Percentiles rank a stretch among this genome's conserved stretches.
These are phyloP conservation scores for Mylabris phalerata DNA, from an alignment of 1,140 invertebrate genomes.

Conservation along the genomic window DNA sequence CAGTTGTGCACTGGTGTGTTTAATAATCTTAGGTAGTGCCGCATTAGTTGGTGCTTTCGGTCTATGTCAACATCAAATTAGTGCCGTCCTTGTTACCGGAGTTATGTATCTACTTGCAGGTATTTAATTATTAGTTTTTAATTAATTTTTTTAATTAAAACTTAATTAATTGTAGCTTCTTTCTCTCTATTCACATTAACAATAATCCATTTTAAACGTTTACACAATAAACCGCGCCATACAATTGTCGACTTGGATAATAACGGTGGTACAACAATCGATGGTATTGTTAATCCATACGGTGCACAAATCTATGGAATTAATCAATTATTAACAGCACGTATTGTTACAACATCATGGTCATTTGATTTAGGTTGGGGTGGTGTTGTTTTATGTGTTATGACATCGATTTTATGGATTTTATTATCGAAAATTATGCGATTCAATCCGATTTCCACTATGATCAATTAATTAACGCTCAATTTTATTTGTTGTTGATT, in stretches of 20 bases:
- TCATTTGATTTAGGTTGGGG: constrained; percentile 77
- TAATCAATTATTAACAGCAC: constrained; percentile 44
- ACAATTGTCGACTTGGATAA: constrained; percentile 43
- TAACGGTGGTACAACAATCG: constrained; percentile 47
- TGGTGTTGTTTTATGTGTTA: constrained; percentile 67
- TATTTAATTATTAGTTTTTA: constrained; percentile 38
- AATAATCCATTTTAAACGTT: constrained; percentile 83
- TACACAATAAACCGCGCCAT: constrained; percentile 54
- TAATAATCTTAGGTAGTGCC: constrained; percentile 76
- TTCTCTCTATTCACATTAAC: constrained; percentile 83
- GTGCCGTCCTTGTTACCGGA: constrained; percentile 81
- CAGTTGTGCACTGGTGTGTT: constrained; percentile 81
- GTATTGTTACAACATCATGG: constrained; percentile 73
- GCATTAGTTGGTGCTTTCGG: constrained; percentile 79
- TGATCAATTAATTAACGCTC: constrained; percentile 50
- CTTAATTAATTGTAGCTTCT: constrained; percentile 55
- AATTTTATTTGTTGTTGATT: too few relatives aligned
- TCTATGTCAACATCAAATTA: constrained; percentile 78
- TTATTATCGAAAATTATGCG: constrained; percentile 83
- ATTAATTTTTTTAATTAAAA: background rate
- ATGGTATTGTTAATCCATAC: constrained; percentile 54
- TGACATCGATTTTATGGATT: constrained; percentile 77
- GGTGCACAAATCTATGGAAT: constrained; percentile 42
- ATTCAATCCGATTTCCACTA: constrained; percentile 71
- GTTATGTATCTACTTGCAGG: constrained; percentile 88